Conservation (phyloP, 2,888 invertebrate species). For the Drosophila lacicola region DNA sequence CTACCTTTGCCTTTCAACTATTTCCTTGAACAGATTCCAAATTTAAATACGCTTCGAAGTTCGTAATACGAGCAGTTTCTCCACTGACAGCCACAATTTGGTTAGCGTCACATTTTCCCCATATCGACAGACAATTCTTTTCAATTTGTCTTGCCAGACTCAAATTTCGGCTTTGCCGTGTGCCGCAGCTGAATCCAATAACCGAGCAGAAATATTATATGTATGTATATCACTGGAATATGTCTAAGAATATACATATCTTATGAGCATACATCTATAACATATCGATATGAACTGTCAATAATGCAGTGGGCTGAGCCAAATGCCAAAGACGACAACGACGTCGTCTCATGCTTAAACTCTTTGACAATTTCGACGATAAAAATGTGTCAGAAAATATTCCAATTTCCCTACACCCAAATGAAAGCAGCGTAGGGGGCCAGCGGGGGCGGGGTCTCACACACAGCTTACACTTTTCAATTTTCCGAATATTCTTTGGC, state of each 20-base stretch:
- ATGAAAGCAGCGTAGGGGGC: neutral
- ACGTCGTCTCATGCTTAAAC: conserved; percentile 56
- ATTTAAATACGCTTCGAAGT: conserved; percentile 32
- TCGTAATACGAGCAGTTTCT: conserved; percentile 18
- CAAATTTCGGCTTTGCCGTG: conserved; percentile 34
- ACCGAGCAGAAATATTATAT: conserved; percentile 9
- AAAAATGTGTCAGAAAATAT: conserved; percentile 79
- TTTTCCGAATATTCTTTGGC: conserved; percentile 77
- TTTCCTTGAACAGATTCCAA: conserved; percentile 37
- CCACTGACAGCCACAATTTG: conserved; percentile 54
- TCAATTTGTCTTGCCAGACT: conserved; percentile 39
- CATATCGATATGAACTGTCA: conserved; percentile 71
- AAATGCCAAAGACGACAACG: conserved; percentile 31
- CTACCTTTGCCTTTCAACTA: conserved; percentile 2
- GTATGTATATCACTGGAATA: conserved; percentile 6
- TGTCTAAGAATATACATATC: conserved; percentile 9
- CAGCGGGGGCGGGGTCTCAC: neutral
- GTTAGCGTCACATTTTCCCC: conserved; percentile 32
- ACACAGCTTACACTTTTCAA: conserved; percentile 71
- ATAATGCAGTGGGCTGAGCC: conserved; percentile 59
- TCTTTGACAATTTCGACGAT: conserved; percentile 77
- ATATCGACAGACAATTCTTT: conserved; percentile 47
- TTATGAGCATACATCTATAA: conserved; percentile 15
- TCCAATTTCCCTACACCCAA: conserved; percentile 47
- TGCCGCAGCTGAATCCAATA: conserved; percentile 27